Percentiles rank a stretch among this genome's conserved stretches.
These are phyloP conservation scores for Myotis pilosus DNA, from an alignment of 2,797 vertebrate species.

Conservation along the genomic window DNA sequence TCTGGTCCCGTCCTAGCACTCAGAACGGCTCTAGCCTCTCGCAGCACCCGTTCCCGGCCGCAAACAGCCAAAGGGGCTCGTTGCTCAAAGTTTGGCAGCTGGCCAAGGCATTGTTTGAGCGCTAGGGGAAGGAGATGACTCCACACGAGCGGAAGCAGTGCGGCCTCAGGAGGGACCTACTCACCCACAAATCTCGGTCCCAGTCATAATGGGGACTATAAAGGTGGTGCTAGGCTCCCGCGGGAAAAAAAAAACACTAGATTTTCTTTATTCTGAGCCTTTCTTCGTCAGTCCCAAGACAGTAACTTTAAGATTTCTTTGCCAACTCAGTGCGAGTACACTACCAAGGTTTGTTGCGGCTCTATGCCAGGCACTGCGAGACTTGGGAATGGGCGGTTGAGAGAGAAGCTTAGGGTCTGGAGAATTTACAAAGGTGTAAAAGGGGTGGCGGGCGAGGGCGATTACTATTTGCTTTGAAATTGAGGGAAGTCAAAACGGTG, in stretches of 20 bases:
- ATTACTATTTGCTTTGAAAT: not conserved
- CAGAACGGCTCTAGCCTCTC: not conserved
- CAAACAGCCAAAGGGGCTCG: not conserved
- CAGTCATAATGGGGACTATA: not conserved
- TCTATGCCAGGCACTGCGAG: not conserved
- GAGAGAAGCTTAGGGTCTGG: not conserved
- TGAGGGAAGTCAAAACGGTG: not conserved
- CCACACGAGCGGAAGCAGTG: constrained; percentile 64
- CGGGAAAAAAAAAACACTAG: not conserved
- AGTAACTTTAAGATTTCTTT: not conserved
- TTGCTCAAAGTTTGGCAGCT: constrained; percentile 65
- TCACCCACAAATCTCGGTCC: constrained; percentile 56
- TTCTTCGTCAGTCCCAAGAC: not conserved
- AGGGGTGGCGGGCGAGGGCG: too few relatives aligned
- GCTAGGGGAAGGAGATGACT: constrained; percentile 72
- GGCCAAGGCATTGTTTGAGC: constrained; percentile 76
- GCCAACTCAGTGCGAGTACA: not conserved
- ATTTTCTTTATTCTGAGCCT: not conserved
- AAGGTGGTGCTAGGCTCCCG: not conserved
- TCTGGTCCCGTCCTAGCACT: not conserved
- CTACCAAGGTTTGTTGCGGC: not conserved
- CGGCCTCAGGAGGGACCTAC: not conserved
- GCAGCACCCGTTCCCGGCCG: not conserved
- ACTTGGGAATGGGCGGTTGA: not conserved
- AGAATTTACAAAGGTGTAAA: not conserved